Evolutionary conservation across 1,140 invertebrate species (phyloP).

Genomic region (Eriocheir sinensis): DNA sequence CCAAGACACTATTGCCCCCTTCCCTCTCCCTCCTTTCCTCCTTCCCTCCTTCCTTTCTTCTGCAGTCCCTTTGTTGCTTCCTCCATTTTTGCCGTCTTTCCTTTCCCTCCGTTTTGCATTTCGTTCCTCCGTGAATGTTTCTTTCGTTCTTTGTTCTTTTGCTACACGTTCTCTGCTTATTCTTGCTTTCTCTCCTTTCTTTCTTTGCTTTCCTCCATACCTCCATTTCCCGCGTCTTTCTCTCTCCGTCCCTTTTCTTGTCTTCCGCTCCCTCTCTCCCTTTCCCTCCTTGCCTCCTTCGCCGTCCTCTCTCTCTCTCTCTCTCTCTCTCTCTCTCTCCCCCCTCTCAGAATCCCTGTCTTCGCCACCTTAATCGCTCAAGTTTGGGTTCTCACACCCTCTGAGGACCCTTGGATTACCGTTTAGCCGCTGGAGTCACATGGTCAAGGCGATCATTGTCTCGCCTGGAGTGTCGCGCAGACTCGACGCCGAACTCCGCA

Average conservation of each 20-base stretch:
- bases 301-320: background rate
- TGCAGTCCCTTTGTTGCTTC: background rate
- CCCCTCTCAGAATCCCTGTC: background rate
- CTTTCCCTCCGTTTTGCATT: background rate
- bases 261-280: background rate
- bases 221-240: background rate
- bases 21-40: too few species aligned
- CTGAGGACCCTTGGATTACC: background rate
- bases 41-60: background rate
- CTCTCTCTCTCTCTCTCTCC: background rate
- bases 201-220: background rate
- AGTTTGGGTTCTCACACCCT: background rate
- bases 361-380: constrained; percentile 3
- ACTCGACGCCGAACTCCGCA: too few species aligned
- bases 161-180: background rate
- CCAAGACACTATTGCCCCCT: background rate
- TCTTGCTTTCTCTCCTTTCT: background rate
- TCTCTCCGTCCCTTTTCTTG: background rate
- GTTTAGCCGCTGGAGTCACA: background rate
- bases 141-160: background rate
- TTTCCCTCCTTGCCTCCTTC: background rate
- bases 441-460: background rate
- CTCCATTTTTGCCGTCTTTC: background rate
- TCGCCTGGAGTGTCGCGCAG: too few species aligned
- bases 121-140: background rate